These are phyloP conservation scores for Drosophila neocordata DNA, from an alignment of 1,140 invertebrate species.

Conservation along the genomic window DNA sequence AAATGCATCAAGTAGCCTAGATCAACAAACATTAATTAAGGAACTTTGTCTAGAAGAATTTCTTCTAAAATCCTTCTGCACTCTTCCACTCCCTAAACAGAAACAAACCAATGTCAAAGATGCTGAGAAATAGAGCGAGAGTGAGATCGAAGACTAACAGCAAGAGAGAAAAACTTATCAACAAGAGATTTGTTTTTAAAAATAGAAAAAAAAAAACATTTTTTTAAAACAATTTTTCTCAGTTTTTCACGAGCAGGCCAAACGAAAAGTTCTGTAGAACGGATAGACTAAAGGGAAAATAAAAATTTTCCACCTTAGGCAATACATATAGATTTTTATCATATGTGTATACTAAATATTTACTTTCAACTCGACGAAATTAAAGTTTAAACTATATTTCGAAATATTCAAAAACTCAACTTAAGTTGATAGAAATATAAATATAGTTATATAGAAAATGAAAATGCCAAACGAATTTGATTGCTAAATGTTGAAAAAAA, in stretches of 20 bases:
- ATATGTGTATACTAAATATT: constrained; percentile 68
- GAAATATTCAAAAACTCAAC: not conserved
- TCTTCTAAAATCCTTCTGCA: constrained; percentile 4
- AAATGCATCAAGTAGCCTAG: constrained; percentile 47
- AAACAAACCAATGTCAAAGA: constrained; percentile 14
- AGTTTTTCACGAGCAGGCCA: constrained; percentile 74
- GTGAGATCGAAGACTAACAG: constrained; percentile 27
- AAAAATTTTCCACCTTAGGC: constrained; percentile 62
- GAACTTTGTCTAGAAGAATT: constrained; percentile 11
- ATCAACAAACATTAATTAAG: constrained; percentile 40
- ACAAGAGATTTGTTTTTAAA: constrained; percentile 55
- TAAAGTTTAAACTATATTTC: not conserved
- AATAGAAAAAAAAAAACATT: constrained; percentile 58
- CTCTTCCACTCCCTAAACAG: constrained; percentile 12
- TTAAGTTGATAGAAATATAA: not conserved
- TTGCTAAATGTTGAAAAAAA: constrained; percentile 5
- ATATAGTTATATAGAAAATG: not conserved
- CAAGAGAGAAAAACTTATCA: constrained; percentile 12
- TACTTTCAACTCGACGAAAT: constrained; percentile 31
- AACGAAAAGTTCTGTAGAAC: constrained; percentile 62
- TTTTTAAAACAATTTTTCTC: constrained; percentile 55
- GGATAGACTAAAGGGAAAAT: constrained; percentile 50
- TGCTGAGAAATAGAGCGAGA: constrained; percentile 14
- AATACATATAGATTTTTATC: constrained; percentile 58
- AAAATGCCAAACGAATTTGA: constrained; percentile 1